Base-by-base conservation (phyloP, 1,140 invertebrate species). In the Magallana ariakensis region DNA sequence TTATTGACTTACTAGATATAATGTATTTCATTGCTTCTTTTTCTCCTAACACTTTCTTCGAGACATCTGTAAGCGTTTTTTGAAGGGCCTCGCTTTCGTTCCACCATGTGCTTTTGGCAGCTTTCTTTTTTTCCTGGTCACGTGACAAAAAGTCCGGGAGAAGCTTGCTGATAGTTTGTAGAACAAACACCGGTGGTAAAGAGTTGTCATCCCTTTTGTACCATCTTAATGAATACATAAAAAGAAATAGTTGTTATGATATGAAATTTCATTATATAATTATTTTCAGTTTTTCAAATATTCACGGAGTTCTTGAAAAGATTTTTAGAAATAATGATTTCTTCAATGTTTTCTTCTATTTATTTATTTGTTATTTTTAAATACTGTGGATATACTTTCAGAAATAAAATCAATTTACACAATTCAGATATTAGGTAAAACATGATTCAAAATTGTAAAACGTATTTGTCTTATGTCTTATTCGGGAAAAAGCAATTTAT, bases 101-200 rank as follows among this genome's bases (percentile, higher is more conserved):
- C 85, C 88, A 89, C 91, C 91, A 92, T 13, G 58, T 55, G 15
- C 84, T 85, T 62, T 88, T 90, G 0, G 91, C 91, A 11, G 55
- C 56, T 11, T 84, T 85, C 33, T 87, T 90, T 16, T 87, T 81
- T 1, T 90, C 90, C 33, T 87, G 84, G 11, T 89, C 88, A 55
- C 62, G 70, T 81, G 88, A 89, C 58, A 90, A 22, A 55, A 87
- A 92, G 60, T 91, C 90, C n/a, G 90, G 90, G 5, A 92, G 84
- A 16, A 86, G 33, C 9, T 87, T 86, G 66, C 92, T 92, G 82
- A 96, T 95, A 16, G 96, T 95, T 87, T 95, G 95, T 55, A 97
- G 95, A 4, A 97, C 95, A 94, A 97, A 97, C 92, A 97, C 97
- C 16, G 97, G 96, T 16, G 97, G 97, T 90, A 97, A 96, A 66